Evolutionary conservation across 2,113 vertebrate species (phyloP).

Genomic region (Bombycilla garrulus): DNA sequence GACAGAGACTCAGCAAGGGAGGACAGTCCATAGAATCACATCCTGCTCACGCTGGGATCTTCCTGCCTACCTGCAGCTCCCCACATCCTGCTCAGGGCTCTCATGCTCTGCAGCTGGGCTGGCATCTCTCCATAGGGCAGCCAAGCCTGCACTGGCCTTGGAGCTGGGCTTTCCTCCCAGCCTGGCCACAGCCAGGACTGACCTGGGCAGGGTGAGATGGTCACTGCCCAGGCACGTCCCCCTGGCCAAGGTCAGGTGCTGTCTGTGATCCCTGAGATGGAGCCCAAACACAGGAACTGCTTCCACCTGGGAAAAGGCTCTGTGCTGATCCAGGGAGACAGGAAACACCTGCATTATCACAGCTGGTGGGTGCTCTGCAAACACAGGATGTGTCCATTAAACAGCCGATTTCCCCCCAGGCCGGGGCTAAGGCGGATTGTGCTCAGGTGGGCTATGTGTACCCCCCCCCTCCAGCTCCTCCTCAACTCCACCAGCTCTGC

Average conservation of each 20-base stretch:
- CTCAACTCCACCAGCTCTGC: neutral
- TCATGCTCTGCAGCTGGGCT: rapidly evolving
- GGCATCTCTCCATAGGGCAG: rapidly evolving
- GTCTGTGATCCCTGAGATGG: rapidly evolving
- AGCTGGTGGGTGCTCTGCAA: neutral
- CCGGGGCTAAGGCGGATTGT: rapidly evolving
- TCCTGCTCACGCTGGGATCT: neutral
- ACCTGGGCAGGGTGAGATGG: neutral
- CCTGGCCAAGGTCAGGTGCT: rapidly evolving
- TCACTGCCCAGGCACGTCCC: rapidly evolving
- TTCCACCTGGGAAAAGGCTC: neutral
- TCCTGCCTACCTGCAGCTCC: neutral
- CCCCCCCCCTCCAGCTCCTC: neutral
- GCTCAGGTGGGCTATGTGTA: neutral
- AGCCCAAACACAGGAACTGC: neutral
- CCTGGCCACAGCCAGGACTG: rapidly evolving
- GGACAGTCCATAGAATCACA: neutral
- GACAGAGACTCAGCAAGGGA: neutral
- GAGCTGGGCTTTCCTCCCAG: neutral
- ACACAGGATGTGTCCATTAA: conserved; percentile 2
- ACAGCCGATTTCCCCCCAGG: neutral
- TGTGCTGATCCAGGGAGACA: neutral
- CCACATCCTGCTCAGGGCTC: neutral
- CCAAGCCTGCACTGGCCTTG: neutral
- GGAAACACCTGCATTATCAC: conserved; percentile 56